Conservation (phyloP, 2,113 vertebrate species). For the Macrotus californicus region DNA sequence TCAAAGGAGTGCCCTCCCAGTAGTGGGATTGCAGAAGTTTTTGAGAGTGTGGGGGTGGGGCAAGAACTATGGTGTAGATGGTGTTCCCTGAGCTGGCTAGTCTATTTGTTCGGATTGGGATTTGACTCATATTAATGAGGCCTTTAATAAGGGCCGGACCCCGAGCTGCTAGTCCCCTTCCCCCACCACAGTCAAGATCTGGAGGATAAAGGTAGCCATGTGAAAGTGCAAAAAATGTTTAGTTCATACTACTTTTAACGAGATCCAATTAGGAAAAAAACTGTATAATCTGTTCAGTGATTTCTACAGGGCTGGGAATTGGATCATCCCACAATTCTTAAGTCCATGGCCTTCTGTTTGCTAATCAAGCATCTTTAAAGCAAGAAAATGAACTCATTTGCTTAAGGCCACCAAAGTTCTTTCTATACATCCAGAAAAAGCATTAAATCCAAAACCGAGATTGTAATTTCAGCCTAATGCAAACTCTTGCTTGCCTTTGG, state of each 20-base stretch:
- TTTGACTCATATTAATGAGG: not conserved
- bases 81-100: not conserved
- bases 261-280: not conserved
- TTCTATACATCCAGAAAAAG: slow-evolving; percentile 1
- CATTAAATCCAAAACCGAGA: not conserved
- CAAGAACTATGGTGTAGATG: not conserved
- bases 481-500: not conserved
- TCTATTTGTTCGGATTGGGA: not conserved
- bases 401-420: not conserved
- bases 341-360: not conserved
- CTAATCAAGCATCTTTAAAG: slow-evolving; percentile 30
- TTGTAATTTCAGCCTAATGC: not conserved
- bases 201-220: not conserved
- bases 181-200: not conserved
- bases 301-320: not conserved
- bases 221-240: not conserved
- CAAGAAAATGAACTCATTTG: not conserved
- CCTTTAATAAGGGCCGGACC: not conserved
- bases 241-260: not conserved
- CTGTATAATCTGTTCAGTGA: not conserved
- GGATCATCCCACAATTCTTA: not conserved
- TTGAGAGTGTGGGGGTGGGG: not conserved
- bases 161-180: not conserved
- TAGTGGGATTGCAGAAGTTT: not conserved
- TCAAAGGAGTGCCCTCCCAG: not conserved